These are phyloP conservation scores for Heteronetta atricapilla DNA, from an alignment of 2,113 vertebrate genomes.

Conservation along the genomic window DNA sequence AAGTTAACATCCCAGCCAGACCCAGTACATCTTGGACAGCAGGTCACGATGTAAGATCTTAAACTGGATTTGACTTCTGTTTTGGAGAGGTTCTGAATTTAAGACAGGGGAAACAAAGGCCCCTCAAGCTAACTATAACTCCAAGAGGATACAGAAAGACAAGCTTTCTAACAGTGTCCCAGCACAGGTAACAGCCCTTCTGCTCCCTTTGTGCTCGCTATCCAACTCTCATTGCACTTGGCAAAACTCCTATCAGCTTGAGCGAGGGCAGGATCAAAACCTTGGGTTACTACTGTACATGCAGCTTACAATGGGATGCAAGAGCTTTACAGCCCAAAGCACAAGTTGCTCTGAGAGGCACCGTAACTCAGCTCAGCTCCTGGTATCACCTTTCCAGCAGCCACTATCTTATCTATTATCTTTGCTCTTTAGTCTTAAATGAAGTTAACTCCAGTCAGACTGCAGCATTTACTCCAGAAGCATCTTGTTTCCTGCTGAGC, in stretches of 20 bases:
- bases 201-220: background rate
- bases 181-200: background rate
- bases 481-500: conserved; percentile 30
- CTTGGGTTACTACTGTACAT: background rate
- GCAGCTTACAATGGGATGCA: background rate
- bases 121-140: background rate
- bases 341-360: background rate
- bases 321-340: background rate
- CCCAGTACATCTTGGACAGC: background rate
- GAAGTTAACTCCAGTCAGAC: conserved; percentile 4
- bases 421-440: conserved; percentile 39
- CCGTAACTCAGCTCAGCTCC: conserved; percentile 12
- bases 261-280: background rate
- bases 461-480: background rate
- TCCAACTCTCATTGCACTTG: background rate
- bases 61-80: background rate
- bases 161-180: background rate
- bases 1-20: no score
- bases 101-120: background rate
- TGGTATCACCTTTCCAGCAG: conserved; percentile 13
- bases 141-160: background rate
- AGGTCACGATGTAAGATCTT: background rate
- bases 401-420: conserved; percentile 31
- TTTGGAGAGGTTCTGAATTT: background rate
- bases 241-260: background rate